Evolutionary conservation across 2,113 vertebrate species (phyloP).

Genomic region (Ciconia maguari): DNA sequence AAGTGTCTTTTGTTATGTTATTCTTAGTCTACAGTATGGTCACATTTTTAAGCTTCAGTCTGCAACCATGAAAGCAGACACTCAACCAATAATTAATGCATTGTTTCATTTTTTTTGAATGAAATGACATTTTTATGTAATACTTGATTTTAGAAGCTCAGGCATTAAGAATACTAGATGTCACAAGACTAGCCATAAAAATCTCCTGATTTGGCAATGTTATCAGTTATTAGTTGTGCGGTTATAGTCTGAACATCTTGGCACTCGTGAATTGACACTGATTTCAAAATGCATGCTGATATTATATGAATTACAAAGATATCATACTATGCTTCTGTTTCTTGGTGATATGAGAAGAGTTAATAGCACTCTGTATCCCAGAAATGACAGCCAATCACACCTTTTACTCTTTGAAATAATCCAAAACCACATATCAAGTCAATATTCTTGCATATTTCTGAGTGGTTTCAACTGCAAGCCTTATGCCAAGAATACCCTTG

Average conservation of each 20-base stretch:
- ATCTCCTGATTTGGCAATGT: not conserved
- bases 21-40: not conserved
- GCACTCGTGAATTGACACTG: not conserved
- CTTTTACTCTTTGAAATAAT: slow-evolving; percentile 42
- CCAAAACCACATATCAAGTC: slow-evolving; percentile 50
- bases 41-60: slow-evolving; percentile 5
- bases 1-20: slow-evolving; percentile 8
- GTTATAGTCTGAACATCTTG: not conserved
- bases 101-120: not conserved
- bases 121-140: not conserved
- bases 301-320: not conserved
- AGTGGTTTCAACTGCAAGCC: slow-evolving; percentile 4
- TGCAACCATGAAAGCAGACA: not conserved
- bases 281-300: not conserved
- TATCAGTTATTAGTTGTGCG: not conserved
- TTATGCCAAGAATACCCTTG: slow-evolving; percentile 35
- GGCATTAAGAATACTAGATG: not conserved
- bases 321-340: not conserved
- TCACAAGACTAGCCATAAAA: not conserved
- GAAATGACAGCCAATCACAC: slow-evolving; percentile 21
- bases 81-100: not conserved
- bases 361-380: not conserved
- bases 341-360: not conserved
- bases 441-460: slow-evolving; percentile 11
- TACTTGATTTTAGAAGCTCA: not conserved